Evolutionary conservation across 2,888 invertebrate species (phyloP).

Genomic region (Hybos culiciformis): DNA sequence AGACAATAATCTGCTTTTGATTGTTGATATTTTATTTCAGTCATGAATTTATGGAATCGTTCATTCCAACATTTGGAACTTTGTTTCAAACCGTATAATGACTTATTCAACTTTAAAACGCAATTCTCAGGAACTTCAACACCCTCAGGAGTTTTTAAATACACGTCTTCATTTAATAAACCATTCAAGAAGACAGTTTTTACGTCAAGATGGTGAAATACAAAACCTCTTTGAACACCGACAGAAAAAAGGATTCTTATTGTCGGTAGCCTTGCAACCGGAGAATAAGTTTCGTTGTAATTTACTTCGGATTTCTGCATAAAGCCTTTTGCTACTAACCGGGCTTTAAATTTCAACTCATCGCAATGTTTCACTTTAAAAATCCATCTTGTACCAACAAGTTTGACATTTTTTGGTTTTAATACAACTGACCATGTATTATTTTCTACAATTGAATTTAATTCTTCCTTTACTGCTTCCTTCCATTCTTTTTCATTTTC

Average conservation of each 20-base stretch:
- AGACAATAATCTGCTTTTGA: conserved; percentile 3
- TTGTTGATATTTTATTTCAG: neutral
- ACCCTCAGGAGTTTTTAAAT: conserved; percentile 5
- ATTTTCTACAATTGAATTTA: conserved; percentile 14
- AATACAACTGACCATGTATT: conserved; percentile 13
- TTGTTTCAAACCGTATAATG: conserved; percentile 14
- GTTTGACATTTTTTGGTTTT: neutral
- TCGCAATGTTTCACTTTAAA: conserved; percentile 6
- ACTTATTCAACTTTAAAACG: conserved; percentile 10
- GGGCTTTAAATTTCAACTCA: too few relatives aligned
- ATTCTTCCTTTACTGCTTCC: conserved; percentile 12
- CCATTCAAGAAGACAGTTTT: conserved; percentile 10
- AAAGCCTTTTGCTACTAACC: conserved; percentile 8
- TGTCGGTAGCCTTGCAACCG: conserved; percentile 9
- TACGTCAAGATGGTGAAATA: conserved; percentile 9
- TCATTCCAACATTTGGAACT: conserved; percentile 9
- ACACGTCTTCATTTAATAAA: conserved; percentile 1
- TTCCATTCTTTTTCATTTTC: conserved; percentile 1
- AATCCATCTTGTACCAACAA: conserved; percentile 3
- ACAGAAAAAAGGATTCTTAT: conserved; percentile 7
- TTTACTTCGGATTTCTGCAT: conserved; percentile 6
- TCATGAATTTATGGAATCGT: conserved; percentile 1
- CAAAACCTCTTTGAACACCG: conserved; percentile 1
- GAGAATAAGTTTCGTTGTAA: conserved; percentile 10
- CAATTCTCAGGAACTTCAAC: conserved; percentile 1